phyloP scores from a whole-genome alignment of 2,888 invertebrate species.

The Synergus umbraculus region DNA sequence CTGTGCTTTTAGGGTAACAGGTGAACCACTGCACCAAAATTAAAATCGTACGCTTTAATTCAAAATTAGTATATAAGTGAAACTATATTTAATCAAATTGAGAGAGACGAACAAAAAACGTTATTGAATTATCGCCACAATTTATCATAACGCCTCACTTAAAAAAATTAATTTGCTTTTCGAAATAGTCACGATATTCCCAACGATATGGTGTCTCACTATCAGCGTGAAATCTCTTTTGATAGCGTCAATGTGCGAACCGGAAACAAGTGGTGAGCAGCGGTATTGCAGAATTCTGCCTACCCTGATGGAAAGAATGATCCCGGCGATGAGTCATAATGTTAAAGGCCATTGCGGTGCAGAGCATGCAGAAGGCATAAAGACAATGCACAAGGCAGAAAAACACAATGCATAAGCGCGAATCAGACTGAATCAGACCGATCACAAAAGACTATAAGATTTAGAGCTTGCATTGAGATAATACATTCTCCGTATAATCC shows the following conservation, averaged over 20 bases:
- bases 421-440: too few species aligned
- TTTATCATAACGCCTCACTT: neutral
- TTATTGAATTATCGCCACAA: neutral
- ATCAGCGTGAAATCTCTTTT: conserved; percentile 47
- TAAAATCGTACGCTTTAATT: conserved; percentile 5
- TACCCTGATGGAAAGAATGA: conserved; percentile 36
- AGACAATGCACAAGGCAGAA: too few species aligned
- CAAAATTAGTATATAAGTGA: neutral
- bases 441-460: neutral
- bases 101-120: neutral
- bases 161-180: conserved; percentile 48
- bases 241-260: conserved; percentile 35
- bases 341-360: conserved; percentile 15
- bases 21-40: conserved; percentile 38
- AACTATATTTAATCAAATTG: too few species aligned
- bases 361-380: neutral
- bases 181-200: conserved; percentile 45
- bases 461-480: neutral
- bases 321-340: conserved; percentile 25
- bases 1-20: conserved; percentile 48
- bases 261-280: conserved; percentile 17
- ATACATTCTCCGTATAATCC: neutral
- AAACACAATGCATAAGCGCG: too few species aligned
- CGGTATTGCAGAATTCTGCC: conserved; percentile 28
- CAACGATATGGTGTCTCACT: conserved; percentile 41